Evolutionary conservation across 1,140 invertebrate species (phyloP), one percentile per base, ranked within the genome.

Genomic region (Achatina immaculata): DNA sequence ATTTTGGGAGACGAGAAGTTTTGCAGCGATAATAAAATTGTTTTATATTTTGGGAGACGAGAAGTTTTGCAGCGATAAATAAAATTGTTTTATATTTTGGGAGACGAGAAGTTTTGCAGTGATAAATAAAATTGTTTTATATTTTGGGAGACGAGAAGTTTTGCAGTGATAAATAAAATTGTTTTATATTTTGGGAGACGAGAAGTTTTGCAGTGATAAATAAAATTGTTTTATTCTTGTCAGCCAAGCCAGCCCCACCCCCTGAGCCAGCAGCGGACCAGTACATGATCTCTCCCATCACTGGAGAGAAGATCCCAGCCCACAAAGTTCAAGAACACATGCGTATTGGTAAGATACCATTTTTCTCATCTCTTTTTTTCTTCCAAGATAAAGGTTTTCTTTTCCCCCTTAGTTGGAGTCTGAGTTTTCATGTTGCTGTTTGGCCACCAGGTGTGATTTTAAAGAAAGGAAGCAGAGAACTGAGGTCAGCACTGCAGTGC

Each of bases 321-420:
- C 96, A 95, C 85, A 99, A 99, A 91, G 96, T 99, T 4, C 96
- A 97, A 78, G 97, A 99, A 87, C 99, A 99, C 92, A 97, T 99
- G 94, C 94, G 97, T 80, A 99, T 99, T 90, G 97, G 88, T 91
- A 81, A 82, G 89, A 86, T 68, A 51, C n/a, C n/a, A n/a, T n/a
- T 73, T 0, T 73, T 73, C 43, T 0, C 34, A 19, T 55, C 16
- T 68, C 65, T 21, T 19, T n/a, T n/a, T n/a, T n/a, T n/a, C n/a
- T n/a, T n/a, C n/a, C n/a, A n/a, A n/a, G n/a, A n/a, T n/a, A n/a
- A n/a, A n/a, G n/a, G n/a, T n/a, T n/a, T n/a, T n/a, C n/a, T n/a
- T n/a, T n/a, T n/a, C n/a, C n/a, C n/a, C n/a, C n/a, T 68, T 68
- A 19, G 31, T 68, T 14, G 14, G 16, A 68, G 19, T n/a, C n/a